Evolutionary conservation across 1,140 invertebrate species (phyloP), one percentile per base, ranked within the genome.

Genomic region (Steinernema feltiae): DNA sequence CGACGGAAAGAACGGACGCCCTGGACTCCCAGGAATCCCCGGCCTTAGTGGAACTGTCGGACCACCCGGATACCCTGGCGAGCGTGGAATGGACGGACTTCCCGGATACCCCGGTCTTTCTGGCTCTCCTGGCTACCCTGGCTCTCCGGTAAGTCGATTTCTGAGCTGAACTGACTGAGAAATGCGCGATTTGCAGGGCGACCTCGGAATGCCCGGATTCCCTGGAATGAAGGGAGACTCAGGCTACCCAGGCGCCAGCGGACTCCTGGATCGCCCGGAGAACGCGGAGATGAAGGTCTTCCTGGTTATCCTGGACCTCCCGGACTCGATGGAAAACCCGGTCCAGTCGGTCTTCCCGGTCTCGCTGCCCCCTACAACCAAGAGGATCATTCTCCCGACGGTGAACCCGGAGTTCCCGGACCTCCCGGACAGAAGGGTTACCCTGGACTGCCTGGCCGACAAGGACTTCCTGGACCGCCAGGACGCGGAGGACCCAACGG

Each of bases 401-500:
- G 82, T 48, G 46, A 71, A 1, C 75, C 73, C 32, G 84, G 82
- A 24, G 72, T 53, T 30, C 78, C 71, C 7, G 80, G 79, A 74
- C 73, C 71, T 35, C 73, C 71, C 46, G 82, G 82, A 79, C 69
- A 78, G 53, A 83, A 74, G 48, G 82, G 82, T 31, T 73, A 76
- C 46, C 72, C 80, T n/a, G 80, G 80, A 75, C 63, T 75, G 31
- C 76, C 76, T 35, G 80, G 80, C 30, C 79, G 77, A 21, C 76
- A 81, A 30, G 84, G 84, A 29, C 41, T 81, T 48, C 74, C 76
- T 30, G 84, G 84, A 48, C 31, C 72, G 0, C 83, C 83, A 46
- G 84, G 84, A 77, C 30, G 17, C 27, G 71, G 27, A 15, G 82
- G 82, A 29, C 73, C 71, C 17, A 32, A 41, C 48, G 82, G 82